A percentile compares a stretch with the other conserved stretches of the same genome.
Conservation (phyloP, 1,140 invertebrate genomes). For the Bombus pyrosoma region DNA sequence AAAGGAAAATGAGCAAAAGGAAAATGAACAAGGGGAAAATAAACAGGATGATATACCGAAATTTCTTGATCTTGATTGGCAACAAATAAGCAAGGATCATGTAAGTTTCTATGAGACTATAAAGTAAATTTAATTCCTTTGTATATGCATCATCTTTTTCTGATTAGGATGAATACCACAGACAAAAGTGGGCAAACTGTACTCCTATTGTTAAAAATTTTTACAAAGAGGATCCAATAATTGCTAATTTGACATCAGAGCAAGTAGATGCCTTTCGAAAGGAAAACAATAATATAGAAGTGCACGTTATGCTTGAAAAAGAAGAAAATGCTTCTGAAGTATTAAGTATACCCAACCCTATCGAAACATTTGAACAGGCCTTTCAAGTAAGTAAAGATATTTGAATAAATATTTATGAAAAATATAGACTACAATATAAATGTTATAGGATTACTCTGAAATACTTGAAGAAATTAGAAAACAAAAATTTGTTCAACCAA, state of each 20-base stretch:
- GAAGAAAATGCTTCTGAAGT: slow-evolving; percentile 66
- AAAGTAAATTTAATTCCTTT: neutral
- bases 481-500: slow-evolving; percentile 91
- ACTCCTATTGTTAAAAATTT: slow-evolving; percentile 91
- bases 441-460: slow-evolving; percentile 87
- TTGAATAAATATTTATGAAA: neutral
- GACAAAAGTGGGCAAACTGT: slow-evolving; percentile 85
- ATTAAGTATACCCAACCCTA: slow-evolving; percentile 90
- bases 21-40: fast-evolving
- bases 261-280: slow-evolving; percentile 85
- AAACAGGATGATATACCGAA: neutral
- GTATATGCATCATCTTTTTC: slow-evolving; percentile 53
- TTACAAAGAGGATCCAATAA: slow-evolving; percentile 90
- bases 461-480: slow-evolving; percentile 91
- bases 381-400: slow-evolving; percentile 82
- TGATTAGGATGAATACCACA: slow-evolving; percentile 82
- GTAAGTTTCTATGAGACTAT: slow-evolving; percentile 53
- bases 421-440: neutral
- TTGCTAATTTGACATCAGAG: slow-evolving; percentile 85
- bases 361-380: slow-evolving; percentile 92
- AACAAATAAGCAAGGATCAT: slow-evolving; percentile 38
- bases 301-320: slow-evolving; percentile 81
- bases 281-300: slow-evolving; percentile 89
- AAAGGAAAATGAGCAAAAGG: fast-evolving
- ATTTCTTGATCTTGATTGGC: slow-evolving; percentile 36